A percentile compares a stretch with the other conserved stretches of the same genome.
Evolutionary conservation across 2,888 invertebrate species (phyloP).

Genomic region (Cephus spinipes): DNA sequence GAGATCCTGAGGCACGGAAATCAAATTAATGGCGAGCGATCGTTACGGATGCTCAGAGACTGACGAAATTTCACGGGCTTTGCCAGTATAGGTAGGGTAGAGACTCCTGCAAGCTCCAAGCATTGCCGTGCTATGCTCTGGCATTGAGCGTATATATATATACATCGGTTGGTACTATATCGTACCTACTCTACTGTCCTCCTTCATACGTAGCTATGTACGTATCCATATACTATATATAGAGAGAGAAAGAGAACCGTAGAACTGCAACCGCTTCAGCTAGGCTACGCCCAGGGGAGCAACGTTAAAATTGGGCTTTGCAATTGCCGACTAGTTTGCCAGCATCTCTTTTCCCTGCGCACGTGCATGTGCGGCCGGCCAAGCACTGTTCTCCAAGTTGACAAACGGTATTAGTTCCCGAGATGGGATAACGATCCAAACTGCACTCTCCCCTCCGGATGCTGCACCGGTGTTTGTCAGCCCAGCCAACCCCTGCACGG

Average conservation of each 20-base stretch:
- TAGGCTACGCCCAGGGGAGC: conserved; percentile 15
- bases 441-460: not conserved
- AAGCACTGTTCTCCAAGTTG: conserved; percentile 1
- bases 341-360: conserved; percentile 4
- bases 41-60: not conserved
- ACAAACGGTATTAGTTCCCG: conserved; percentile 6
- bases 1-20: not conserved
- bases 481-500: not conserved
- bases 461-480: not conserved
- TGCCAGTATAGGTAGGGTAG: not conserved
- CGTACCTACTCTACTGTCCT: not conserved
- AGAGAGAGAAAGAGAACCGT: not conserved
- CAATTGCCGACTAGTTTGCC: conserved; percentile 15
- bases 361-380: conserved; percentile 1
- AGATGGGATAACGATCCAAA: conserved; percentile 9
- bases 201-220: not conserved
- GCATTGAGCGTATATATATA: not conserved
- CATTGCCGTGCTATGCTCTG: not conserved
- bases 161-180: not conserved
- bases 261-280: not conserved
- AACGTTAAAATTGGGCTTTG: conserved; percentile 23
- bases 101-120: not conserved
- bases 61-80: not conserved
- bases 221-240: not conserved
- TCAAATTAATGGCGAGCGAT: conserved; percentile 4